These are phyloP conservation scores for Perca fluviatilis DNA, from an alignment of 2,113 vertebrate species.

Conservation along the genomic window DNA sequence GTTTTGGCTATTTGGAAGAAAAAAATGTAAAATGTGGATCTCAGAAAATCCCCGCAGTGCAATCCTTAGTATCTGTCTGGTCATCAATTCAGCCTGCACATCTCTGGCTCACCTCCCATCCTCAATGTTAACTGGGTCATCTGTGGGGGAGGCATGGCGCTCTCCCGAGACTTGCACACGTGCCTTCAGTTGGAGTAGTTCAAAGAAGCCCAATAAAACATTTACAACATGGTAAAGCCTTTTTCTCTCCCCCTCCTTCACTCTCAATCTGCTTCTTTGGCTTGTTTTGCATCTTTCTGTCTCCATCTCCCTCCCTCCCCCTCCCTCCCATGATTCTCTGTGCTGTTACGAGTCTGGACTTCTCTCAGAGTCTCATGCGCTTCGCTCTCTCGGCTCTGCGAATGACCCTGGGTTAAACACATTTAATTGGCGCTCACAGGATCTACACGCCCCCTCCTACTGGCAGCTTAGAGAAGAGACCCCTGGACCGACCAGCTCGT, in stretches of 20 bases:
- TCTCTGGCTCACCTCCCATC: conserved; percentile 59
- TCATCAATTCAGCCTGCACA: conserved; percentile 46
- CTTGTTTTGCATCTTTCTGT: conserved; percentile 45
- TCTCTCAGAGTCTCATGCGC: conserved; percentile 13
- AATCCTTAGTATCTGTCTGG: conserved; percentile 15
- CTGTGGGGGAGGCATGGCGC: conserved; percentile 33
- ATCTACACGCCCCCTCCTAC: conserved; percentile 59
- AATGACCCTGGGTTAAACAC: conserved; percentile 80
- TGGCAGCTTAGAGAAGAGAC: conserved; percentile 60
- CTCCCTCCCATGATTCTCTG: conserved; percentile 26
- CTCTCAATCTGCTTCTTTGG: conserved; percentile 53
- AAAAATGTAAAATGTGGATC: background rate
- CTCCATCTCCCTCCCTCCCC: background rate
- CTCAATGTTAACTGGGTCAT: conserved; percentile 72
- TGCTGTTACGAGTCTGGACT: conserved; percentile 29
- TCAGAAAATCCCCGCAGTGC: background rate
- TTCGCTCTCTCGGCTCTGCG: conserved; percentile 41
- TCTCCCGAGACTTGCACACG: conserved; percentile 39
- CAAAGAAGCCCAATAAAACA: conserved; percentile 82
- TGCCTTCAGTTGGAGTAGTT: conserved; percentile 56
- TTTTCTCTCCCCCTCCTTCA: conserved; percentile 31
- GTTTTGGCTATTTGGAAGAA: background rate
- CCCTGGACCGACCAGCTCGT: conserved; percentile 47
- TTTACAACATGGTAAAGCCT: conserved; percentile 74
- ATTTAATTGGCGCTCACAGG: conserved; percentile 80